These are phyloP conservation scores for Bombus terrestris DNA, from an alignment of 1,140 invertebrate species.

Conservation along the genomic window DNA sequence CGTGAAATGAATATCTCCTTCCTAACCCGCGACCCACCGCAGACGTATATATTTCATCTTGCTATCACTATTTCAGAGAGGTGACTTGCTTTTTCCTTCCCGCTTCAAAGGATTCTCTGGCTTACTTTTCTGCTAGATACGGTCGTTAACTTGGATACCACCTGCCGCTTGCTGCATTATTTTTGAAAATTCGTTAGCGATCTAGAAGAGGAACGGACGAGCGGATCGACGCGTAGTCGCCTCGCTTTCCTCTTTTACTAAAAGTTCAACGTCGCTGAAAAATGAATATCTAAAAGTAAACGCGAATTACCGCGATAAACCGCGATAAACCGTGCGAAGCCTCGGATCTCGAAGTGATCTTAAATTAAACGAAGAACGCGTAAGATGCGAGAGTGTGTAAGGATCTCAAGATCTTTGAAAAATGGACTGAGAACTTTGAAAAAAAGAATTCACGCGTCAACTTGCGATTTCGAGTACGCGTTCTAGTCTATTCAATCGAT, in stretches of 20 bases:
- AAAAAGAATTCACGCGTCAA: neutral
- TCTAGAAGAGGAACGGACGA: neutral
- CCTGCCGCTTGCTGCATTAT: conserved; percentile 1
- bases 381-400: neutral
- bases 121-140: neutral
- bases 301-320: neutral
- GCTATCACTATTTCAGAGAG: conserved; percentile 28
- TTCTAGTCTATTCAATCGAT: neutral
- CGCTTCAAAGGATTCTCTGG: conserved; percentile 12
- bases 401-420: neutral
- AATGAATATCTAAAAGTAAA: neutral
- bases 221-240: neutral
- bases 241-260: neutral
- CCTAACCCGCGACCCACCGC: conserved; percentile 24
- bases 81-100: conserved; percentile 26
- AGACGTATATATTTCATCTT: conserved; percentile 29
- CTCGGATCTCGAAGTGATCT: neutral
- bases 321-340: neutral
- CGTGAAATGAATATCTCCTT: conserved; percentile 57
- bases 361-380: neutral
- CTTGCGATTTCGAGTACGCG: neutral
- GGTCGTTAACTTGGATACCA: conserved; percentile 10
- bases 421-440: neutral
- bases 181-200: conserved; percentile 7
- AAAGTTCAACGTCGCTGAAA: neutral